Base-by-base conservation (phyloP, 2,888 invertebrate species). In the Exephanes ischioxanthus region DNA sequence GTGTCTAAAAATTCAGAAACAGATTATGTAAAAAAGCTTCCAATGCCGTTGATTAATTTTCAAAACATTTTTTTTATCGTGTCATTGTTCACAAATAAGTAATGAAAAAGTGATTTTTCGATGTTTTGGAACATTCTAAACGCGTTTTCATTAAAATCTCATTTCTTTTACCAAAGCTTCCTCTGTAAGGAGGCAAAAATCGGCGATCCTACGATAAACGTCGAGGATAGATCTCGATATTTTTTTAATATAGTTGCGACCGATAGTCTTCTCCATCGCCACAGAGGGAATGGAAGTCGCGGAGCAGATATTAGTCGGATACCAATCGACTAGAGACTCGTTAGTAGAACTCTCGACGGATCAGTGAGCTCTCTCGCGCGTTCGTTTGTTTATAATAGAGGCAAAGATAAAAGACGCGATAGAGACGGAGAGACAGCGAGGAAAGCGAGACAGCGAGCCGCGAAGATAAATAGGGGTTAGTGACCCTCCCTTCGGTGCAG, bases 401-500 rank as follows among this genome's bases (percentile, higher is more conserved):
- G 61, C 51, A 30, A 77, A 87, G 88, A 91, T 89, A 86, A 87
- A 85, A 75, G 78, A 75, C 67, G 33, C 55, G 58, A 66, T 51
- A 48, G 16, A 58, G 51, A 45, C 30, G 30, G 37, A 75, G 48
- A 55, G 51, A 77, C 53, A 81, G 19, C 53, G 51, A 53, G 68
- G n/a, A 37, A 26, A 79, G 63, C 55, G 67, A 79, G 78, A 86
- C 84, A 82, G 85, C 81, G 86, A 86, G 79, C 84, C 83, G 80
- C 41, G 71, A 88, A 90, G 91, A 93, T 91, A 91, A 92, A 91
- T 89, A 87, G 89, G 89, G 92, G 91, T 92, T 92, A 91, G 87
- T 90, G 92, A 92, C 76, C 92, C 88, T 86, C 66, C 78, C 80
- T 84, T 86, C 71, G 78, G 53, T 61, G 51, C 16, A 30, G 55